Base-by-base conservation (phyloP, 1,140 invertebrate genomes). In the Piezodorus guildinii region DNA sequence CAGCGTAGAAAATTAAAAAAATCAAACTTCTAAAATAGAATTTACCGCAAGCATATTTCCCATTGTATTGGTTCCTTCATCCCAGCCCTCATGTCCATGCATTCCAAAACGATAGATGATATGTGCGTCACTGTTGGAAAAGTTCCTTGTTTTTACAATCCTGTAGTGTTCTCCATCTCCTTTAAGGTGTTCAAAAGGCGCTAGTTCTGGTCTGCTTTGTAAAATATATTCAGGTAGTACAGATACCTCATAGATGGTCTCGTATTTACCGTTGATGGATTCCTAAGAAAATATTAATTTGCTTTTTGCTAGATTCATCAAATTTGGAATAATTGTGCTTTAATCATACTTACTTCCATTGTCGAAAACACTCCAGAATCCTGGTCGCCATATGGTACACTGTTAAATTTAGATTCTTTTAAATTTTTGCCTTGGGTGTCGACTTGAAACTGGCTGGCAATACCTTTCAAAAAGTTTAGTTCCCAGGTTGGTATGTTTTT, bases 381-480 rank as follows among this genome's bases (percentile, higher is more conserved):
- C 69, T 77, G 67, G 19, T 75, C 73, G 54, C 77, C 68, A n/a
- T 79, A 74, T 0, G 78, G 77, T 19, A 79, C 73, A 25, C 75
- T 77, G 68, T 81, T 80, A 51, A 77, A 69, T 8, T 71, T 65
- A 23, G 73, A 67, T 19, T 64, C 63, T 17, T 65, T 67, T 21
- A 65, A 45, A 64, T 70, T 68, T 60, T 69, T 54, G 45, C 63
- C 70, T 61, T 66, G 66, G 9, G 70, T 62, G 19, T 75, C 56
- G 52, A 69, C 52, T 44, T 69, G 52, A 54, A 70, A 4, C 66
- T 83, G 79, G 69, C 81, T 78, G 16, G 82, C 73, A 30, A 86
- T 73, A 76, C 78, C 77, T 71, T 85, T 85, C 51, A 85, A 71
- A 49, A 86, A 73, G 71, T 87, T 88, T 23, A 84, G 78, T 68